phyloP scores from a whole-genome alignment of 2,888 invertebrate species.

The Subacronicta megacephala region DNA sequence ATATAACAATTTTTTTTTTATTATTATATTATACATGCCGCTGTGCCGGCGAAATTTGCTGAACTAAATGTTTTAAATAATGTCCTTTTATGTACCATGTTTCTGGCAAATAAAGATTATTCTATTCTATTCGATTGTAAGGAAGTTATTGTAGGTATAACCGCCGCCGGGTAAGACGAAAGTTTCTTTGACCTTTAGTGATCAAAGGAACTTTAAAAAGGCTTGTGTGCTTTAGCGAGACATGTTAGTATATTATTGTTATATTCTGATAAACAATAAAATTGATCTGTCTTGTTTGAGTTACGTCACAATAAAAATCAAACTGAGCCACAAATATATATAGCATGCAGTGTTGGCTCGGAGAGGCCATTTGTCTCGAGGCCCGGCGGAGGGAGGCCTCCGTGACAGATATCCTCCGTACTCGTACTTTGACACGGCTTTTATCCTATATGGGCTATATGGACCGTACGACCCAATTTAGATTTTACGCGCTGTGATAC shows the following conservation, averaged over 20 bases:
- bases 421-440: conserved; percentile 30
- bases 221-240: no score
- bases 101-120: no score
- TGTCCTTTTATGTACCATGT: no score
- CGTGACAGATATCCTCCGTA: conserved; percentile 38
- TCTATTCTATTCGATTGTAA: no score
- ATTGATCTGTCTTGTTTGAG: neutral
- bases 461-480: conserved; percentile 42
- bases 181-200: no score
- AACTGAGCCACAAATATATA: conserved; percentile 19
- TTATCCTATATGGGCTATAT: conserved; percentile 30
- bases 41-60: no score
- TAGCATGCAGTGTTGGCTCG: conserved; percentile 40
- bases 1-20: no score
- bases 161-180: no score
- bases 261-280: neutral
- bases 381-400: conserved; percentile 7
- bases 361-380: conserved; percentile 49
- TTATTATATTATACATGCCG: no score
- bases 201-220: no score
- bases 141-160: no score
- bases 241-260: neutral
- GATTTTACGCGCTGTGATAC: conserved; percentile 31
- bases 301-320: neutral
- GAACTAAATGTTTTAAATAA: no score